These are phyloP conservation scores for Drosophila anomalipes DNA, from an alignment of 2,888 invertebrate species.

Conservation along the genomic window DNA sequence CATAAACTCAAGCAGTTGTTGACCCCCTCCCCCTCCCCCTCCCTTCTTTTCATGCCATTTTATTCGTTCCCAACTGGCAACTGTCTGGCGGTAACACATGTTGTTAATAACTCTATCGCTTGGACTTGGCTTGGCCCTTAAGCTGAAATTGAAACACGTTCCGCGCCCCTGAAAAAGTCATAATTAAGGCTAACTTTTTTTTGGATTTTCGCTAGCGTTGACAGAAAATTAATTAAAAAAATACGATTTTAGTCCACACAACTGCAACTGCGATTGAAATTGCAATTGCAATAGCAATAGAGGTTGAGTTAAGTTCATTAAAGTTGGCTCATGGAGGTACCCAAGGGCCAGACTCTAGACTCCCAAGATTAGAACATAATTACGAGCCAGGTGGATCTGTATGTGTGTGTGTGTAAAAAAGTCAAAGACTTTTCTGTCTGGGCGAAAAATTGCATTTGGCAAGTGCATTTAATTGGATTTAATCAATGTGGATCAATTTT, in stretches of 20 bases:
- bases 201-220: conserved; percentile 68
- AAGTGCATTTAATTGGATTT: conserved; percentile 56
- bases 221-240: conserved; percentile 79
- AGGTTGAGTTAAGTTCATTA: conserved; percentile 56
- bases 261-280: conserved; percentile 31
- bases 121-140: conserved; percentile 7
- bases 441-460: conserved; percentile 31
- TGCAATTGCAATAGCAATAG: conserved; percentile 26
- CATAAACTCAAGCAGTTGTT: conserved; percentile 51
- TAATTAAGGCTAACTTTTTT: conserved; percentile 49
- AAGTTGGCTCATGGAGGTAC: conserved; percentile 22
- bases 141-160: conserved; percentile 65
- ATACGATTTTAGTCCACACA: conserved; percentile 4
- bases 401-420: conserved; percentile 2
- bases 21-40: not conserved
- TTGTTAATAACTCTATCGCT: conserved; percentile 68
- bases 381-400: conserved; percentile 14
- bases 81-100: conserved; percentile 58
- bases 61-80: not conserved
- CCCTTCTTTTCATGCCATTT: not conserved
- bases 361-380: conserved; percentile 23
- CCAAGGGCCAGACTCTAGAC: not conserved
- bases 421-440: conserved; percentile 29
- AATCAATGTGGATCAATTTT: conserved; percentile 18
- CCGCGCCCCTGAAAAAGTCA: conserved; percentile 44